These are phyloP conservation scores for Xanthia icteritia DNA, from an alignment of 2,888 invertebrate genomes.

Conservation along the genomic window DNA sequence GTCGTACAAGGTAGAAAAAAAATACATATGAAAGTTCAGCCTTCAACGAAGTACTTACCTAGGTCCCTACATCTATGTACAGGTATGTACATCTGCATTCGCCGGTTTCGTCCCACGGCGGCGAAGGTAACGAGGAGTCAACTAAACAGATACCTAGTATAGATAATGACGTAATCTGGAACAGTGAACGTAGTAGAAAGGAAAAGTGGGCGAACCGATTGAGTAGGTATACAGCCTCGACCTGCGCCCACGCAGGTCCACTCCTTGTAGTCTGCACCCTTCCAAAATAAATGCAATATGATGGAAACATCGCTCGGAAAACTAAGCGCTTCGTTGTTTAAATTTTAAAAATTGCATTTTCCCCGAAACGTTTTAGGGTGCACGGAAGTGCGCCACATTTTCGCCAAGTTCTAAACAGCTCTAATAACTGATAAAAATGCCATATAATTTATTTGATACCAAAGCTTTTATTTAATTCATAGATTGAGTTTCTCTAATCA, in stretches of 20 bases:
- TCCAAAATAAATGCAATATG: conserved; percentile 65
- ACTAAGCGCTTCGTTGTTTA: not conserved
- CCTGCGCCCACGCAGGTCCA: conserved; percentile 81
- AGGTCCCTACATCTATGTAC: not conserved
- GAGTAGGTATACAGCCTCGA: conserved; percentile 82
- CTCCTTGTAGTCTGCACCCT: conserved; percentile 75
- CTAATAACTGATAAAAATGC: not conserved
- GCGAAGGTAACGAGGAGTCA: conserved; percentile 65
- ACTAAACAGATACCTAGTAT: conserved; percentile 66
- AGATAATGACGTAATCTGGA: conserved; percentile 87
- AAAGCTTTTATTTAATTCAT: not conserved
- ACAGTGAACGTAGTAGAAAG: conserved; percentile 87
- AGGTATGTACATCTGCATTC: conserved; percentile 26
- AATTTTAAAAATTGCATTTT: not conserved
- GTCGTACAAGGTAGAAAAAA: not conserved
- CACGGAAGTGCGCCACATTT: not conserved
- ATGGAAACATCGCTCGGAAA: conserved; percentile 39
- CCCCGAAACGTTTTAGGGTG: not conserved
- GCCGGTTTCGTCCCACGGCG: conserved; percentile 44
- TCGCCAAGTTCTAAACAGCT: conserved; percentile 9
- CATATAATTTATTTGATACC: not conserved
- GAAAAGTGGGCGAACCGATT: conserved; percentile 88
- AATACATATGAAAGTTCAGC: not conserved
- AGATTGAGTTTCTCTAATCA: conserved; percentile 1
- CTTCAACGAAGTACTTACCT: not conserved